A percentile compares a stretch with the other conserved stretches of the same genome.
Conservation (phyloP, 2,888 invertebrate species). For the Drosophila seclusa region DNA sequence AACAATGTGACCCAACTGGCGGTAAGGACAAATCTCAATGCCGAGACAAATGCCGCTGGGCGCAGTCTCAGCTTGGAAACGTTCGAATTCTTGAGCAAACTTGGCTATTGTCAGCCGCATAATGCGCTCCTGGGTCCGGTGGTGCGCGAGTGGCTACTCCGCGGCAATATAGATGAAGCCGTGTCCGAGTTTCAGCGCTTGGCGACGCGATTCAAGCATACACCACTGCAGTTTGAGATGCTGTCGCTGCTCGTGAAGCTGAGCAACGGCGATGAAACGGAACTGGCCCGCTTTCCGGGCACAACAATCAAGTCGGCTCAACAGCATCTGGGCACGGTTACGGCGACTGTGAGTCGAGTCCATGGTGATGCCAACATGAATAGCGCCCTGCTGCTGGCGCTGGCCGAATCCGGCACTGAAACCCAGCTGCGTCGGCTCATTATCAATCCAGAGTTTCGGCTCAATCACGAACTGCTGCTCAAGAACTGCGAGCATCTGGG, state of each 20-base stretch:
- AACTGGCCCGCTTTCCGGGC: slow-evolving; percentile 57
- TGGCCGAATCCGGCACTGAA: slow-evolving; percentile 85
- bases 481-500: slow-evolving; percentile 86
- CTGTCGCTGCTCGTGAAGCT: slow-evolving; percentile 84
- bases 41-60: not conserved
- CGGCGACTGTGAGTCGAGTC: slow-evolving; percentile 82
- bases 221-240: slow-evolving; percentile 89
- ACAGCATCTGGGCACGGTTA: slow-evolving; percentile 82
- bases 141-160: slow-evolving; percentile 87
- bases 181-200: slow-evolving; percentile 86
- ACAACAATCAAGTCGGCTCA: slow-evolving; percentile 77
- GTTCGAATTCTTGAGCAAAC: slow-evolving; percentile 86
- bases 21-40: slow-evolving; percentile 30
- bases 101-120: slow-evolving; percentile 86
- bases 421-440: slow-evolving; percentile 85
- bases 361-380: slow-evolving; percentile 85
- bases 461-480: slow-evolving; percentile 86
- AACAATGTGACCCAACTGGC: slow-evolving; percentile 85
- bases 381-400: slow-evolving; percentile 84
- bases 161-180: slow-evolving; percentile 85
- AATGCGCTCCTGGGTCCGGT: slow-evolving; percentile 88
- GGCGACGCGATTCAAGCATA: slow-evolving; percentile 86
- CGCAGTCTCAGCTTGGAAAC: slow-evolving; percentile 85
- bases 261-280: slow-evolving; percentile 68
- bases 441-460: slow-evolving; percentile 86